phyloP scores from a whole-genome alignment of 2,888 invertebrate species.

The Ormyrus thymus region DNA sequence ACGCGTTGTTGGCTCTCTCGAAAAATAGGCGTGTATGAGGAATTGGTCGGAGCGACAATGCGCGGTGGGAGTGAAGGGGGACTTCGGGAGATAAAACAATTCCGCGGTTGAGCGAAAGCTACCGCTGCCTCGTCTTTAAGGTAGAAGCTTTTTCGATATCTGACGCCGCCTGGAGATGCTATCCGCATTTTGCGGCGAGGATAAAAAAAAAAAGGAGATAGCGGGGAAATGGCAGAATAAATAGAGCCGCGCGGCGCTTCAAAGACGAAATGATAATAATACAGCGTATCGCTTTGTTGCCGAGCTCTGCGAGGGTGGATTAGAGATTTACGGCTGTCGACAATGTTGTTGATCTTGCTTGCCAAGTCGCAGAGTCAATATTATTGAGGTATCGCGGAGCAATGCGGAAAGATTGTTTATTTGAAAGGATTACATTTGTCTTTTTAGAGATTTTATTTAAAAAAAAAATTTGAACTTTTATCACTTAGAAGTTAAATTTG shows the following conservation, averaged over 20 bases:
- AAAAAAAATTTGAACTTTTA: no score
- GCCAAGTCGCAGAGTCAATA: no score
- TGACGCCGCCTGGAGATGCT: slow-evolving; percentile 1
- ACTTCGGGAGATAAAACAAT: slow-evolving; percentile 59
- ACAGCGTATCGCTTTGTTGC: no score
- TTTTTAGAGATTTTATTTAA: no score
- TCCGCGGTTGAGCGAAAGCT: slow-evolving; percentile 57
- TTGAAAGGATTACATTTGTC: no score
- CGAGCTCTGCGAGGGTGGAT: no score
- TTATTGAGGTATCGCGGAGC: neutral
- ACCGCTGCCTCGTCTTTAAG: slow-evolving; percentile 11
- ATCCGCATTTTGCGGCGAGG: slow-evolving; percentile 36
- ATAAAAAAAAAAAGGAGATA: slow-evolving; percentile 7
- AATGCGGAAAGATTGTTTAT: no score
- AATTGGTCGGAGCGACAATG: neutral
- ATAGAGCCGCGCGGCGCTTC: no score
- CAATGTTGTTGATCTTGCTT: neutral
- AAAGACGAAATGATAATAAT: no score
- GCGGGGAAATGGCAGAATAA: neutral
- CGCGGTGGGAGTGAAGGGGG: neutral
- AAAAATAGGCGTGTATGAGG: neutral
- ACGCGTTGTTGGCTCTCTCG: neutral
- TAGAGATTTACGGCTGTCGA: no score
- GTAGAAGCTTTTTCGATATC: slow-evolving; percentile 28
- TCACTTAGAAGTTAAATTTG: no score